Conservation (phyloP, 2,888 invertebrate species). For the Conus canariensis region DNA sequence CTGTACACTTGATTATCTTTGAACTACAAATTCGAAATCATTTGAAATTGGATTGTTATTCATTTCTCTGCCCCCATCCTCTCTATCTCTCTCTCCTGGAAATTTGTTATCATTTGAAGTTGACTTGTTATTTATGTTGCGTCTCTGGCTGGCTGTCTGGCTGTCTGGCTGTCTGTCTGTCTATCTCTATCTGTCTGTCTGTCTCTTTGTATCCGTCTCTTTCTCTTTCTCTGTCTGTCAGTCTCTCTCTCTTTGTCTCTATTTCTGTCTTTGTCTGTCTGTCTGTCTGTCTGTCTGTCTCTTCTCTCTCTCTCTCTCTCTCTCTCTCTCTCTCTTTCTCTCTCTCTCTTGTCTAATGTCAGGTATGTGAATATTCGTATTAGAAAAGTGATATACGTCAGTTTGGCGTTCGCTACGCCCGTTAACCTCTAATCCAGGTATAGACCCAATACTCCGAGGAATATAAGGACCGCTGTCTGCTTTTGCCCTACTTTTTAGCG, state of each 20-base stretch:
- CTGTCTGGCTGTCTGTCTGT: neutral
- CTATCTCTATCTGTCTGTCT: neutral
- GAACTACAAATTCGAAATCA: too few species aligned
- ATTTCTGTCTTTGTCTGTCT: too few species aligned
- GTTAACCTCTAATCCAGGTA: too few species aligned
- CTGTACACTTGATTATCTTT: too few species aligned
- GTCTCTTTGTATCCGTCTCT: neutral
- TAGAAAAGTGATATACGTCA: neutral
- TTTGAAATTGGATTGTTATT: too few species aligned
- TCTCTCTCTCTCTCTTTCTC: neutral
- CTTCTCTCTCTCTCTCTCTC: neutral
- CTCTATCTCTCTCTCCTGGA: too few species aligned
- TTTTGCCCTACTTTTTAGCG: too few species aligned
- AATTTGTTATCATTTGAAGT: too few species aligned
- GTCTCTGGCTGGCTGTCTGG: neutral
- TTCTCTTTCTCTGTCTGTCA: neutral
- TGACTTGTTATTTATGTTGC: neutral
- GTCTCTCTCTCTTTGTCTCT: neutral
- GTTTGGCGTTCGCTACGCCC: too few species aligned
- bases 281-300: too few species aligned
- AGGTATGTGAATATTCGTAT: neutral
- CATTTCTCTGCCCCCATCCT: neutral
- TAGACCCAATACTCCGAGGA: too few species aligned
- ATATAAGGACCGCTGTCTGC: too few species aligned
- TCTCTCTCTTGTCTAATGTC: neutral